phyloP scores from a whole-genome alignment of 1,140 invertebrate genomes.

The Mizuhopecten yessoensis region DNA sequence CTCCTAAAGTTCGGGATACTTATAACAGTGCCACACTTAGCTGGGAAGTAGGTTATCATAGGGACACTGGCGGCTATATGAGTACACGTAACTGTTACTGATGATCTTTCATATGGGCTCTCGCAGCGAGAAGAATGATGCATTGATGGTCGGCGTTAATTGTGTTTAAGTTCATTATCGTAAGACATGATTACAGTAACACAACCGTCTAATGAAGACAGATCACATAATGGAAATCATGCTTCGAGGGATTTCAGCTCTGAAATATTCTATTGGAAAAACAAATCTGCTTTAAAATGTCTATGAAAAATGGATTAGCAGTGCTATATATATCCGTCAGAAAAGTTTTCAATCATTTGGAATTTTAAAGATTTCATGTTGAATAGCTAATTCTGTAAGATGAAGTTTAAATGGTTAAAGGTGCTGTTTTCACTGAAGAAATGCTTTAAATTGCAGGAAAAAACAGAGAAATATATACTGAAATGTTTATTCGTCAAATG shows the following conservation, averaged over 20 bases:
- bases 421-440: too few species aligned
- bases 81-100: not conserved
- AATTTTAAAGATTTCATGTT: too few species aligned
- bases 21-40: too few species aligned
- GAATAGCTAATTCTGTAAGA: not conserved
- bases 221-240: not conserved
- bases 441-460: too few species aligned
- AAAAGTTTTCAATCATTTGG: too few species aligned
- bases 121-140: not conserved
- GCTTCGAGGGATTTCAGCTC: not conserved
- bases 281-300: not conserved
- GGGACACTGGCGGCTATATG: too few species aligned
- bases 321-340: too few species aligned
- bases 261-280: not conserved
- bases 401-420: too few species aligned
- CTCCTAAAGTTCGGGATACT: too few species aligned
- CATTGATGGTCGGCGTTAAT: not conserved
- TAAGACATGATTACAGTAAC: not conserved
- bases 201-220: not conserved
- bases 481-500: too few species aligned
- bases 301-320: not conserved
- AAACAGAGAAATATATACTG: too few species aligned
- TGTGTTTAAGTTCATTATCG: not conserved
- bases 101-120: not conserved
- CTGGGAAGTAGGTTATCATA: too few species aligned